Evolutionary conservation across 2,113 vertebrate species (phyloP), one percentile per base, ranked within the genome.

Genomic region (Cacatua alba): DNA sequence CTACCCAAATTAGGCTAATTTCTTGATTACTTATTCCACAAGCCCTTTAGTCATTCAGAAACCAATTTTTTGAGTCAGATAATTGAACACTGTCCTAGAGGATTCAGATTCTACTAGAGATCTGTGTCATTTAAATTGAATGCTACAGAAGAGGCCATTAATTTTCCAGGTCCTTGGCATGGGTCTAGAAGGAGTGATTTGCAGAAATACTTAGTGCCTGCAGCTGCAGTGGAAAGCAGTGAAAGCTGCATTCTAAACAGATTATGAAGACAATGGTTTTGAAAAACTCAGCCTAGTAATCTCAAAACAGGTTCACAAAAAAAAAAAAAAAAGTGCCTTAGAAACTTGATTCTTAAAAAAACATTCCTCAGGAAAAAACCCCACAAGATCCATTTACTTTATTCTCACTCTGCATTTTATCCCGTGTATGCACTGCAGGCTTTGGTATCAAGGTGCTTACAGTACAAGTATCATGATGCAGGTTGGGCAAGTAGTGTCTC

Each of bases 251-350:
- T 41, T 91, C 72, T 82, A n/a, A 89, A 89, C 57, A 94, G 82
- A 86, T 84, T 79, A 79, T 31, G 25, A 79, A 87, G 84, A 95
- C 83, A 86, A 91, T 41, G 21, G 70, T 43, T 95, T 85, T 71
- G 25, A 84, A 89, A 86, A 97, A 72, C 71, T 52, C 7, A 0
- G 14, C 65, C 69, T 72, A 60, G 57, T 43, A 81, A 94, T 71
- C 77, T 87, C 89, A 87, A 60, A 97, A 95, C 81, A 95, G 86
- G 94, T 91, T 94, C 67, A 91, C 39, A 77, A 93, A 92, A 88
- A 94, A 83, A 57, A 83, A 57, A 33, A n/a, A 57, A 57, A 59
- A 59, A 35, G 37, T 8, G 17, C 52, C 70, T 69, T 35, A 82
- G 55, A 86, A 93, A 86, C 49, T 8, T 51, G 62, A 94, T 72